phyloP scores from a whole-genome alignment of 2,113 vertebrate species.

The Gorilla gorilla region DNA sequence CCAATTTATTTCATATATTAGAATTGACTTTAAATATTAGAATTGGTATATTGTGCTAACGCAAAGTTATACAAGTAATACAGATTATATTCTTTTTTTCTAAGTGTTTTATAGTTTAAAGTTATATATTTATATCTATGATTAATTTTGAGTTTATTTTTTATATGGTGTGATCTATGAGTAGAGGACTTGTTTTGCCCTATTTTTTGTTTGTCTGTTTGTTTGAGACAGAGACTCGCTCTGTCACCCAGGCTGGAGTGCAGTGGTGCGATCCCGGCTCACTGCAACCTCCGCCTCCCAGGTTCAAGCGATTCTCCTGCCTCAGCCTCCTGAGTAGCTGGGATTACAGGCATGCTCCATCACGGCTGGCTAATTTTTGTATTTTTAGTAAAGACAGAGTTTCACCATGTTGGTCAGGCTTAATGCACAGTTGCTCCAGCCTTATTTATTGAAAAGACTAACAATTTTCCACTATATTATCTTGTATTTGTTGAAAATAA shows the following conservation, averaged over 20 bases:
- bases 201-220: no score
- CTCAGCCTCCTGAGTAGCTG: no score
- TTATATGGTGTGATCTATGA: not conserved
- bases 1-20: not conserved
- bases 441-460: not conserved
- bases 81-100: not conserved
- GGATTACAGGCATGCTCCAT: no score
- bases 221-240: no score
- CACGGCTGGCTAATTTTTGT: no score
- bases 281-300: no score
- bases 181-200: not conserved
- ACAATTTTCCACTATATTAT: not conserved
- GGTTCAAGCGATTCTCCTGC: no score
- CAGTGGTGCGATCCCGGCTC: no score
- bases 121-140: not conserved
- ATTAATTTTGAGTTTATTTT: not conserved
- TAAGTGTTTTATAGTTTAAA: not conserved
- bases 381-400: no score
- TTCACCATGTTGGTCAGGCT: no score
- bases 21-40: not conserved
- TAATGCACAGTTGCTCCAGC: accelerated
- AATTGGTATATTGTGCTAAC: not conserved
- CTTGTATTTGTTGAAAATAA: not conserved
- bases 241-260: no score
- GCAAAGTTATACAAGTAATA: not conserved